Base-by-base conservation (phyloP, 1,140 invertebrate genomes). In the Eriocheir sinensis region DNA sequence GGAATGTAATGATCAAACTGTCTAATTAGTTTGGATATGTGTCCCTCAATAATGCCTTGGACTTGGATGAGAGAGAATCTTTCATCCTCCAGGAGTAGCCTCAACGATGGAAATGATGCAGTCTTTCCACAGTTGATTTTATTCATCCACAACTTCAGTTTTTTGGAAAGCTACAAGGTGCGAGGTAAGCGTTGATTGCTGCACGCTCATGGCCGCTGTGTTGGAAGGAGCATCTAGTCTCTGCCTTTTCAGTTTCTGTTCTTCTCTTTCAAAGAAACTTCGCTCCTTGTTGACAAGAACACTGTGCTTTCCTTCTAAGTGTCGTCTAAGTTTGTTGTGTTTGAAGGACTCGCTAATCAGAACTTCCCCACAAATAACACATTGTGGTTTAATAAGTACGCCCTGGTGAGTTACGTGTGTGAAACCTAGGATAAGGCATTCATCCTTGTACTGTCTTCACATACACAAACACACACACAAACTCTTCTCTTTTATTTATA, bases 301-400 rank as follows among this genome's bases (percentile, higher is more conserved):
- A 94, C 60, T 89, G 80, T 81, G 44, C 41, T 90, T 91, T 91
- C 48, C 41, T n/a, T 48, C 80, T 80, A 27, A 79, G 96, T 96
- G 93, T 85, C 96, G 95, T 95, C 94, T 94, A 83, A 93, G 93
- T 60, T 94, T 36, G 93, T 94, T 89, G 91, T 95, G 92, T 72
- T 15, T 81, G 12, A 38, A 92, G 86, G 44, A 38, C 91, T 79
- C 3, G 86, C 41, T 41, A 89, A n/a, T 88, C 40, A 44, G 36
- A 41, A 90, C 89, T 90, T 90, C 89, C 4, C 89, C 48, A 44
- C 38, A 90, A 90, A 90, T 90, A 90, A 90, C 41, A 53, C 89
- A 44, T 48, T 41, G 89, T 48, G 36, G 36, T 44, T 90, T 36
- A 72, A 72, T 72, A 32, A 88, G 85, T 36, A 6, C 85, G 30